These are phyloP conservation scores for Galerucella nymphaeae DNA, from an alignment of 2,888 invertebrate genomes.

Conservation along the genomic window DNA sequence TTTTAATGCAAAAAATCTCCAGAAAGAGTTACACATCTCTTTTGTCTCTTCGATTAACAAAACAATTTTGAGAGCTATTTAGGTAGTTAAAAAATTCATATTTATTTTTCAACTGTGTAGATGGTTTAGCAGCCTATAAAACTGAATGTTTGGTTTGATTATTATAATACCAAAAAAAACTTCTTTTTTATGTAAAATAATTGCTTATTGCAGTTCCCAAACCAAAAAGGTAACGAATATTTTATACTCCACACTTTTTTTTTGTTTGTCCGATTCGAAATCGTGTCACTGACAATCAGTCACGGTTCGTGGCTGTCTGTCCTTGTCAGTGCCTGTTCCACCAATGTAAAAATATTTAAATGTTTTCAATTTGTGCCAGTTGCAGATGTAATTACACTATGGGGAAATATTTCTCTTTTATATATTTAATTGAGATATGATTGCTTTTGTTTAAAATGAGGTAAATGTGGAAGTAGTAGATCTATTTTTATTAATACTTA, in stretches of 20 bases:
- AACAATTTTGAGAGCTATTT: no score
- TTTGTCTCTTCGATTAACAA: no score
- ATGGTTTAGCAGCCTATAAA: no score
- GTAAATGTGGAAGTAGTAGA: slow-evolving; percentile 8
- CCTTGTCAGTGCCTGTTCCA: slow-evolving; percentile 55
- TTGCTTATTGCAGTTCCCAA: no score
- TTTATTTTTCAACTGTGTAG: no score
- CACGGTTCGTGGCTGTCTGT: slow-evolving; percentile 57
- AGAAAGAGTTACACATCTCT: no score
- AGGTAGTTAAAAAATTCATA: no score
- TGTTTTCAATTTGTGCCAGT: slow-evolving; percentile 52
- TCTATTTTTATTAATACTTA: slow-evolving; percentile 5
- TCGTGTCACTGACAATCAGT: slow-evolving; percentile 62
- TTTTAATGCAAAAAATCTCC: no score
- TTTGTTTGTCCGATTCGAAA: slow-evolving; percentile 49
- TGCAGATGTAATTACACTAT: slow-evolving; percentile 50
- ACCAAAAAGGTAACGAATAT: no score
- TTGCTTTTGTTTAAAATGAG: slow-evolving; percentile 31
- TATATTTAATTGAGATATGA: slow-evolving; percentile 37
- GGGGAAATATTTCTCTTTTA: slow-evolving; percentile 46
- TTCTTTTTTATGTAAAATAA: no score
- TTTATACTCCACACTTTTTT: slow-evolving; percentile 15
- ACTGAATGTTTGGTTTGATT: no score
- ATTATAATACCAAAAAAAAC: no score
- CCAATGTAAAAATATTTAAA: slow-evolving; percentile 53